A percentile compares a stretch with the other conserved stretches of the same genome.
phyloP scores from a whole-genome alignment of 2,113 vertebrate species.

The Phrynosoma blainvillii region DNA sequence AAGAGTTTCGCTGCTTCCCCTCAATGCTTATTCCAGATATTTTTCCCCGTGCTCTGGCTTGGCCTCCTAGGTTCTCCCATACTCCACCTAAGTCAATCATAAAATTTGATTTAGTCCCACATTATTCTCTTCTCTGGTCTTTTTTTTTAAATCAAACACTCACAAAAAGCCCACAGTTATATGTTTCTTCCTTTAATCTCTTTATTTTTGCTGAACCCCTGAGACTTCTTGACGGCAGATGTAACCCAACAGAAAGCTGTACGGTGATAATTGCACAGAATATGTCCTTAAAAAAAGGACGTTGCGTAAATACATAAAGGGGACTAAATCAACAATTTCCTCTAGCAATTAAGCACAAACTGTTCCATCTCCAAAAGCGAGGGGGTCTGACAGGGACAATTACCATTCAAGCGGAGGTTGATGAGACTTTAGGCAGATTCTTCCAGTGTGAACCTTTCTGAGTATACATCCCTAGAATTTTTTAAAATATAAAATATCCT shows the following conservation, averaged over 20 bases:
- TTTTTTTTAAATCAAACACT: conserved; percentile 9
- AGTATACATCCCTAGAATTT: not conserved
- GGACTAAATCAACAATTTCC: not conserved
- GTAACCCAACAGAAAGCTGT: not conserved
- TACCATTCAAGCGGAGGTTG: not conserved
- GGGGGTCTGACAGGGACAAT: not conserved
- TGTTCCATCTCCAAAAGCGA: not conserved
- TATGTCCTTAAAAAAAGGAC: not conserved
- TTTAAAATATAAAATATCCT: no score
- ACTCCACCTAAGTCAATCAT: not conserved
- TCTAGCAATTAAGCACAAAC: not conserved
- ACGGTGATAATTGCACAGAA: rapidly evolving
- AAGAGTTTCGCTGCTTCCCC: not conserved
- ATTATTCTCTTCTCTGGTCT: not conserved
- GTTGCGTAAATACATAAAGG: not conserved
- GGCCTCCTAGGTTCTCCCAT: not conserved
- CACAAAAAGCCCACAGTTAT: not conserved
- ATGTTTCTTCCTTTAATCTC: conserved; percentile 19
- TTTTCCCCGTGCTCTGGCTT: not conserved
- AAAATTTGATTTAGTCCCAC: rapidly evolving
- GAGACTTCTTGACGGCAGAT: not conserved
- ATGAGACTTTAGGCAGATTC: not conserved
- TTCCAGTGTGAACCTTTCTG: not conserved
- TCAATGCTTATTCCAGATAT: not conserved
- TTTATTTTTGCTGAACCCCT: not conserved